A percentile compares a stretch with the other conserved stretches of the same genome.
phyloP scores from a whole-genome alignment of 2,888 invertebrate species.

The Seira sanloemensis region DNA sequence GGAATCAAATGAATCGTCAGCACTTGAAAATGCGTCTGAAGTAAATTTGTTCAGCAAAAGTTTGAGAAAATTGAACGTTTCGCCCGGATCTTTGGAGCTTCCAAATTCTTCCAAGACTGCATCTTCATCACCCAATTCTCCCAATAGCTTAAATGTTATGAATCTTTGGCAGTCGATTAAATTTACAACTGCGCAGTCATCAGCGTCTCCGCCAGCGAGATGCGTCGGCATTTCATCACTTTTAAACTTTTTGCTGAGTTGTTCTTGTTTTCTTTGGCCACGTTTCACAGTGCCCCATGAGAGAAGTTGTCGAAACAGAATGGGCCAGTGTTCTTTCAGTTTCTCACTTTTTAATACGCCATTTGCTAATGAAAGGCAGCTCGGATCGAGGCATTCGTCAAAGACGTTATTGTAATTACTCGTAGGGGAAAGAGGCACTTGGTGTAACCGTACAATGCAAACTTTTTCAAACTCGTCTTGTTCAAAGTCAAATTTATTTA shows the following conservation, averaged over 20 bases:
- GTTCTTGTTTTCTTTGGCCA: neutral
- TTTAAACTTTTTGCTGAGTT: constrained; percentile 9
- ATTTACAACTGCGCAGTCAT: constrained; percentile 26
- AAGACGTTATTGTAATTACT: constrained; percentile 44
- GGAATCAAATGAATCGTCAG: constrained; percentile 58
- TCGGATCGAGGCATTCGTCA: constrained; percentile 28
- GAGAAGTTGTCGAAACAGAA: constrained; percentile 45
- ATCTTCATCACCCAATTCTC: constrained; percentile 64
- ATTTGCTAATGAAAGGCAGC: constrained; percentile 16
- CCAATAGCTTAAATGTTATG: constrained; percentile 65
- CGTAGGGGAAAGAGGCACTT: constrained; percentile 16
- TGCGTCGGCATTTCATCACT: constrained; percentile 46
- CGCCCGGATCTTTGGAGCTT: constrained; percentile 42
- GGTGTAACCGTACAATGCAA: constrained; percentile 18
- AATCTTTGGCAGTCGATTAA: constrained; percentile 48
- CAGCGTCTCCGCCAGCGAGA: neutral
- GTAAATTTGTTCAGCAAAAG: constrained; percentile 65
- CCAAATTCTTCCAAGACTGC: constrained; percentile 64
- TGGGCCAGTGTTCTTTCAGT: constrained; percentile 32
- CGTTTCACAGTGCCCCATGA: constrained; percentile 46
- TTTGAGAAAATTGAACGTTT: constrained; percentile 64
- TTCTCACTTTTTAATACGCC: constrained; percentile 40
- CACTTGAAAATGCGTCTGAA: constrained; percentile 19
- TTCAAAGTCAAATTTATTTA: constrained; percentile 49
- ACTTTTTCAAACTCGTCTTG: constrained; percentile 15